Conservation (phyloP, 2,797 vertebrate genomes). For the Lutjanus campechanus region DNA sequence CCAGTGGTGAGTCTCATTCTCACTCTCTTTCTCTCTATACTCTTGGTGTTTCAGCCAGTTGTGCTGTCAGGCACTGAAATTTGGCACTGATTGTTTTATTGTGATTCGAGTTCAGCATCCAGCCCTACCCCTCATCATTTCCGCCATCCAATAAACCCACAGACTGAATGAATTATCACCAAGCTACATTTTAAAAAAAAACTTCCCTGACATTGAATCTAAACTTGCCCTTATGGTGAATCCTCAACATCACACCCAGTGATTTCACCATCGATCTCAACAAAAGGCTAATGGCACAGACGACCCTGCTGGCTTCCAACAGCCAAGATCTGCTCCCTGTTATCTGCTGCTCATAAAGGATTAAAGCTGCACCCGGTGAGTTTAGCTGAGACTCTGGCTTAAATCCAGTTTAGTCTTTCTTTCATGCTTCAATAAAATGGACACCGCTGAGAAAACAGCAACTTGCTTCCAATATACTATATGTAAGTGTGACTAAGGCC, state of each 20-base stretch:
- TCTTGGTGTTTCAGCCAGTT: too few relatives aligned
- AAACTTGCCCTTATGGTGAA: neutral
- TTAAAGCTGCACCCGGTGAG: constrained; percentile 4
- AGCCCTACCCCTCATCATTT: neutral
- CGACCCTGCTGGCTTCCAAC: constrained; percentile 1
- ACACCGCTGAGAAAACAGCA: neutral
- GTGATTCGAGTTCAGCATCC: too few relatives aligned
- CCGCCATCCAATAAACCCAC: neutral
- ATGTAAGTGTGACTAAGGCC: neutral
- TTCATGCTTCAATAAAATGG: neutral
- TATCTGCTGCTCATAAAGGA: constrained; percentile 5
- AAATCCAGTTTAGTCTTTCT: neutral
- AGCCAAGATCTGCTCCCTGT: neutral
- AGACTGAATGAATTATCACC: neutral
- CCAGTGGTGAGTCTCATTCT: too few relatives aligned
- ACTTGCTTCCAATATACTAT: neutral
- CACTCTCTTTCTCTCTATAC: too few relatives aligned
- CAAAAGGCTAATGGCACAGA: constrained; percentile 12
- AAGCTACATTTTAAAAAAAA: neutral
- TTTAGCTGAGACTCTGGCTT: neutral
- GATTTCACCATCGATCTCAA: constrained; percentile 18
- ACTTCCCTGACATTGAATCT: neutral
- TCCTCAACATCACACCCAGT: neutral
- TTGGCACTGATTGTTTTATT: too few relatives aligned
- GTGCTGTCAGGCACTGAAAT: too few relatives aligned